Base-by-base conservation (phyloP, 2,888 invertebrate species). In the Microplitis deprimator region DNA sequence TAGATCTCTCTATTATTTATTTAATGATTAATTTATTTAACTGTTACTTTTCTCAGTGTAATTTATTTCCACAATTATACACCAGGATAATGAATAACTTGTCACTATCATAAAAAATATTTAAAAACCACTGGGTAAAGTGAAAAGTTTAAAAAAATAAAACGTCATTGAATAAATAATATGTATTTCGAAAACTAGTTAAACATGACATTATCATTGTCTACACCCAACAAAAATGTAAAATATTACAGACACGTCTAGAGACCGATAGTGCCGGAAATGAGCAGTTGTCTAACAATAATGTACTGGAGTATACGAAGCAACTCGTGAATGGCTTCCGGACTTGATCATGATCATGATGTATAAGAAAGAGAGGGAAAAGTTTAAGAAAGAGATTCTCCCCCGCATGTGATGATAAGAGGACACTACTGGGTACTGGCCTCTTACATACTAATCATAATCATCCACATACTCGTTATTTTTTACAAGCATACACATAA, bases 201-300 rank as follows among this genome's bases (percentile, higher is more conserved):
- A 50, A 50, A 8, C 29, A 29, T 29, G 13, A 50, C 1, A 50
- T 50, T 62, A 20, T 62, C 17, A 62, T 65, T 65, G 38, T 65
- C 38, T 65, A 29, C 65, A 13, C 38, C 7, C 10, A 65, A 39
- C 61, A 68, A 80, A 77, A 79, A 82, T 83, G 85, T 79, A 88
- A 88, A 87, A 86, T 88, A 88, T 87, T 87, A 86, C 83, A 87
- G 86, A 87, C 87, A 87, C 88, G 88, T 88, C 73, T 69, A 86
- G 85, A 10, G 68, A 68, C 68, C 41, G 38, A 68, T 86, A 81
- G 83, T 83, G 87, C 88, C 88, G 88, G 88, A 88, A 88, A 85
- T 84, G 86, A 84, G 82, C 84, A 86, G 86, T 88, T 88, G 88
- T 88, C 85, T 85, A 85, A 87, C 88, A 87, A 86, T 87, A 88